Conservation (phyloP, 2,113 vertebrate genomes). For the Oreochromis tanganicae region DNA sequence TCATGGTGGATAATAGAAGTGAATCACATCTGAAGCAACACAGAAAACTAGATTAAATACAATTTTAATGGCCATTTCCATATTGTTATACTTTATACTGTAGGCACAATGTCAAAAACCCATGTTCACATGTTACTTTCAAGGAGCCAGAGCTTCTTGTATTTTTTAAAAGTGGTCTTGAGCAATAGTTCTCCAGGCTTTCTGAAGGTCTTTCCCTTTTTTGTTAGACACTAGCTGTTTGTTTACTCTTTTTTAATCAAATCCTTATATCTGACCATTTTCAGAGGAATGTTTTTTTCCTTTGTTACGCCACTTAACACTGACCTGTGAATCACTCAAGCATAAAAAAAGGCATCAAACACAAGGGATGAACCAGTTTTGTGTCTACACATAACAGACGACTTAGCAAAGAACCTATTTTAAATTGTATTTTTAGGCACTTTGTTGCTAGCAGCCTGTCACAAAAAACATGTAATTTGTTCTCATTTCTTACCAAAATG, state of each 20-base stretch:
- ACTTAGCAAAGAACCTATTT: background rate
- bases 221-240: background rate
- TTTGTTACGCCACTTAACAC: background rate
- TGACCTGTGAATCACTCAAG: background rate
- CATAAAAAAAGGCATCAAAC: background rate
- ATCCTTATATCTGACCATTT: background rate
- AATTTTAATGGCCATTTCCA: background rate
- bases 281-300: background rate
- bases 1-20: slow-evolving; percentile 10
- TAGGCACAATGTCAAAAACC: slow-evolving; percentile 3
- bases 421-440: background rate
- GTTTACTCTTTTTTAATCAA: background rate
- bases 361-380: background rate
- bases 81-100: background rate
- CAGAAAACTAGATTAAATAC: slow-evolving; percentile 25
- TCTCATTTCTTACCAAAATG: background rate
- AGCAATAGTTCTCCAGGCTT: background rate
- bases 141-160: background rate
- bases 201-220: background rate
- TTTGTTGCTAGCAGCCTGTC: background rate
- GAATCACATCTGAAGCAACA: slow-evolving; percentile 15
- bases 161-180: background rate
- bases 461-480: background rate
- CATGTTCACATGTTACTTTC: background rate
- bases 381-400: background rate